A percentile compares a stretch with the other conserved stretches of the same genome.
These are phyloP conservation scores for Agrotis ipsilon DNA, from an alignment of 2,888 invertebrate genomes.

Conservation along the genomic window DNA sequence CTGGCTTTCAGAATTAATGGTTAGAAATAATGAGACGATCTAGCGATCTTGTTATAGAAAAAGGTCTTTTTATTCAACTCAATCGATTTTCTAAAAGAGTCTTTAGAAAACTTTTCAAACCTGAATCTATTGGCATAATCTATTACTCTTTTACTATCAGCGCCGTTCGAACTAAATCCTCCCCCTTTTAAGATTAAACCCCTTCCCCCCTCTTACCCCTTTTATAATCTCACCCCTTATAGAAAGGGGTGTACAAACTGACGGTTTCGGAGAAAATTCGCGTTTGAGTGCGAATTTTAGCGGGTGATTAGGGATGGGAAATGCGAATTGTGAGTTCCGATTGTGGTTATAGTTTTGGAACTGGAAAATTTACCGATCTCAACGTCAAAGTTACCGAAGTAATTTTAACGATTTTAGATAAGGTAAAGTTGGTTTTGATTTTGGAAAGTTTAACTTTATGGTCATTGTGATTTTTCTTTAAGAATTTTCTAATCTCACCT, in stretches of 20 bases:
- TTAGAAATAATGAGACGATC: not conserved
- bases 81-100: not conserved
- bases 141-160: slow-evolving; percentile 21
- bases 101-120: slow-evolving; percentile 10
- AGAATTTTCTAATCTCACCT: not conserved
- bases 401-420: too few species aligned
- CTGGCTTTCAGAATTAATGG: not conserved
- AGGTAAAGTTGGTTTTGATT: too few species aligned
- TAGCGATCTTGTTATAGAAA: not conserved
- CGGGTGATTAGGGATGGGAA: slow-evolving; percentile 23
- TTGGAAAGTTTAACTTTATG: too few species aligned
- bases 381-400: too few species aligned
- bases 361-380: too few species aligned
- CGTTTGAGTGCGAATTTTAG: slow-evolving; percentile 3
- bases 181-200: slow-evolving; percentile 37
- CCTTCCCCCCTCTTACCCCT: not conserved
- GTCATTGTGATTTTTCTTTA: not conserved
- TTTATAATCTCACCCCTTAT: slow-evolving; percentile 30
- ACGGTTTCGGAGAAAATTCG: slow-evolving; percentile 23
- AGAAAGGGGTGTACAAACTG: slow-evolving; percentile 26
- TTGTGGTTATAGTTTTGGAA: too few species aligned
- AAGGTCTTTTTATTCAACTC: not conserved
- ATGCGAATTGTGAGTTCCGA: not conserved
- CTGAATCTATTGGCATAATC: slow-evolving; percentile 20
- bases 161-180: slow-evolving; percentile 32